Evolutionary conservation across 37 sponge, comb jelly and placozoan genomes (phyloP).

Genomic region (Geodia barretti): DNA sequence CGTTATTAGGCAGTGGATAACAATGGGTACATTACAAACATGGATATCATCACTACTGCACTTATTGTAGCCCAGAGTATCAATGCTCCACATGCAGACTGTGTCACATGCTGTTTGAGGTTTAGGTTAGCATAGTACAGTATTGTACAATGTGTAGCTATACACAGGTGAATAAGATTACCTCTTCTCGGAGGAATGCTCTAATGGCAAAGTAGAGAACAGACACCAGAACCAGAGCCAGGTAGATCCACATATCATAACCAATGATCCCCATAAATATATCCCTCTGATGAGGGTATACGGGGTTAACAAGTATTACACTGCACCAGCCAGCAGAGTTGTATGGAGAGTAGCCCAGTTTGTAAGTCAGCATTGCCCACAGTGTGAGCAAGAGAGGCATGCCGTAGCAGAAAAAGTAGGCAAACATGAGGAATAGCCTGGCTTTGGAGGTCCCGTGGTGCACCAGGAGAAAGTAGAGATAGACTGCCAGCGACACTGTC

Average conservation of each 20-base stretch:
- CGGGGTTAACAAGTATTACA: neutral
- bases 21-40: no score
- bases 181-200: neutral
- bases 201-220: slow-evolving; percentile 44
- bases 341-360: slow-evolving; percentile 62
- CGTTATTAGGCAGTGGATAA: neutral
- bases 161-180: no score
- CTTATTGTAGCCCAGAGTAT: no score
- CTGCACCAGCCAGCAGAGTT: slow-evolving; percentile 78
- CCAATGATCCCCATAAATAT: slow-evolving; percentile 26
- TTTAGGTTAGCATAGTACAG: no score
- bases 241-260: slow-evolving; percentile 67
- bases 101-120: no score
- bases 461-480: slow-evolving; percentile 32
- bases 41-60: neutral
- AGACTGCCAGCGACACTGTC: slow-evolving; percentile 60
- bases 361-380: slow-evolving; percentile 32
- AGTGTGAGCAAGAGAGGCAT: slow-evolving; percentile 33
- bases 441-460: slow-evolving; percentile 7
- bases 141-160: no score
- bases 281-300: neutral
- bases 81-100: neutral
- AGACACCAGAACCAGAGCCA: slow-evolving; percentile 46
- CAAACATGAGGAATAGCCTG: neutral
- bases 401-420: slow-evolving; percentile 45